Percentiles rank a stretch among this genome's conserved stretches.
Evolutionary conservation across 2,888 invertebrate genomes (phyloP).

Genomic region (Linyphia triangularis): DNA sequence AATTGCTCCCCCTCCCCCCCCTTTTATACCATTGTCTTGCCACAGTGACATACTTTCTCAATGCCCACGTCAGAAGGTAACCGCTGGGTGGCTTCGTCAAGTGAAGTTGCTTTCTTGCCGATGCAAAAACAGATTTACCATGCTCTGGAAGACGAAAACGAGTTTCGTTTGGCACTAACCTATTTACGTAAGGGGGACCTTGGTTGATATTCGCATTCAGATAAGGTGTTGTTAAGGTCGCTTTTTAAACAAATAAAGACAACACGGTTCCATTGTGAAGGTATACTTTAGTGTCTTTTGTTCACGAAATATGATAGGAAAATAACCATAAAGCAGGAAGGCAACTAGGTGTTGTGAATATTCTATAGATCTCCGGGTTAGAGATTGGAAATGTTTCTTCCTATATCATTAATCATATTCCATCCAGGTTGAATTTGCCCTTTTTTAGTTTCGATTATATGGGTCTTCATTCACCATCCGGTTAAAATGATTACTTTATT

Average conservation of each 20-base stretch:
- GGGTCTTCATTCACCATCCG: slow-evolving; percentile 6
- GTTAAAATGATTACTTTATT: not conserved
- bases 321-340: slow-evolving; percentile 14
- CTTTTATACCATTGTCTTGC: slow-evolving; percentile 60
- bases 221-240: slow-evolving; percentile 65
- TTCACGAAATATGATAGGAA: slow-evolving; percentile 54
- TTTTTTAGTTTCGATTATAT: not conserved
- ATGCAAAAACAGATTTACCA: slow-evolving; percentile 49
- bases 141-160: slow-evolving; percentile 40
- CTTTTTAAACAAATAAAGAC: slow-evolving; percentile 28
- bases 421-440: not conserved
- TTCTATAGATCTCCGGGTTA: slow-evolving; percentile 42
- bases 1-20: slow-evolving; percentile 32
- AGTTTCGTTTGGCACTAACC: slow-evolving; percentile 60
- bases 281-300: slow-evolving; percentile 66
- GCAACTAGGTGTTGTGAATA: slow-evolving; percentile 2
- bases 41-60: slow-evolving; percentile 73
- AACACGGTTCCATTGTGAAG: slow-evolving; percentile 38
- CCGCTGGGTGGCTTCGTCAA: slow-evolving; percentile 16
- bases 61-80: slow-evolving; percentile 10
- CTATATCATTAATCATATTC: slow-evolving; percentile 17
- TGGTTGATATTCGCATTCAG: slow-evolving; percentile 63
- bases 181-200: slow-evolving; percentile 67
- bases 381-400: not conserved
- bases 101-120: slow-evolving; percentile 45